Conservation (phyloP, 2,888 invertebrate genomes). For the Silvanus unidentatus region DNA sequence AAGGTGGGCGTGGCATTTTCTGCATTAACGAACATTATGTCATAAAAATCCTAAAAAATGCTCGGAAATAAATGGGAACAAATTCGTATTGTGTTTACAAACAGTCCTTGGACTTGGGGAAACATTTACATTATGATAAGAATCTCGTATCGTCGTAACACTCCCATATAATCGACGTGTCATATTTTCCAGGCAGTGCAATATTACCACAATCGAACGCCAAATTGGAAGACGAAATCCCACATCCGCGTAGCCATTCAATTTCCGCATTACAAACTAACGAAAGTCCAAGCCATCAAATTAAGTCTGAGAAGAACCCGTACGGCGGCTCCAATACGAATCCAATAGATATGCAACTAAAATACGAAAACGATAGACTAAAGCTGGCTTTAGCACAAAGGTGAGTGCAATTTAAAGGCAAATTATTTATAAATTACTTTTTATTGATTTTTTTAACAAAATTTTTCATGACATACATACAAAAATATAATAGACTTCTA, state of each 20-base stretch:
- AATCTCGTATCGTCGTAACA: no score
- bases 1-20: no score
- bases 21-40: no score
- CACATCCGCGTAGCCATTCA: slow-evolving; percentile 59
- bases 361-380: slow-evolving; percentile 94
- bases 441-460: slow-evolving; percentile 1
- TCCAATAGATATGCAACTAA: slow-evolving; percentile 75
- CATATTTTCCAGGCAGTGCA: slow-evolving; percentile 25
- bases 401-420: slow-evolving; percentile 47
- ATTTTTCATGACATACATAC: slow-evolving; percentile 1
- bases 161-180: no score
- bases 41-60: no score
- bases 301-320: slow-evolving; percentile 40
- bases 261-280: slow-evolving; percentile 53
- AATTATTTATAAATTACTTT: slow-evolving; percentile 2
- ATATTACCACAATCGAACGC: slow-evolving; percentile 39
- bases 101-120: no score
- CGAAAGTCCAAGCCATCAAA: slow-evolving; percentile 63
- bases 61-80: no score
- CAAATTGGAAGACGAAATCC: slow-evolving; percentile 43
- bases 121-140: no score
- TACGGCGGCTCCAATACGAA: slow-evolving; percentile 33
- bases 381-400: slow-evolving; percentile 94
- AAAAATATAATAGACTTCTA: slow-evolving; percentile 1
- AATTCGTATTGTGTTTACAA: no score